Conservation (phyloP, 1,140 invertebrate species). For the Heliothis subflexa region DNA sequence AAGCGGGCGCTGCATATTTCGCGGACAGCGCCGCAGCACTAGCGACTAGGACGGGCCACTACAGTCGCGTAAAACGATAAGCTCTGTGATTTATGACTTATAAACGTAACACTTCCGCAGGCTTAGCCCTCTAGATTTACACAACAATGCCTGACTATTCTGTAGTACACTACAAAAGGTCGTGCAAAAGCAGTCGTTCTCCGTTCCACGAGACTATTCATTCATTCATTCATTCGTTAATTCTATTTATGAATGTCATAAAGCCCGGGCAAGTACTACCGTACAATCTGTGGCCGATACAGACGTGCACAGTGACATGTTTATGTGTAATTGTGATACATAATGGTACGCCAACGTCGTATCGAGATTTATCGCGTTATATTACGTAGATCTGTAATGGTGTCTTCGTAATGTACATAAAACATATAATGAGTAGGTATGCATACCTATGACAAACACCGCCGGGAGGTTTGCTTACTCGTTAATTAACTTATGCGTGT, state of each 20-base stretch:
- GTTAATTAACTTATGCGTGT: slow-evolving; percentile 41
- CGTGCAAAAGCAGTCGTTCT: slow-evolving; percentile 12
- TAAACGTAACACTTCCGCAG: slow-evolving; percentile 75
- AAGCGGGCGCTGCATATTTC: slow-evolving; percentile 64
- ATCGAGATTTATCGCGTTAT: slow-evolving; percentile 19
- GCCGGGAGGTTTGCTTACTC: slow-evolving; percentile 30
- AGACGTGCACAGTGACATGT: slow-evolving; percentile 55
- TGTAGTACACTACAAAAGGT: slow-evolving; percentile 35
- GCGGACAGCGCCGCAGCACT: slow-evolving; percentile 51
- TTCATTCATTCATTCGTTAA: slow-evolving; percentile 57
- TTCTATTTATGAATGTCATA: slow-evolving; percentile 65
- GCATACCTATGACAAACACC: slow-evolving; percentile 26
- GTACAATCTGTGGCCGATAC: slow-evolving; percentile 50
- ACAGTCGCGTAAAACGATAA: slow-evolving; percentile 71
- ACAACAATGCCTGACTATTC: slow-evolving; percentile 51
- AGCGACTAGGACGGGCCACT: slow-evolving; percentile 45
- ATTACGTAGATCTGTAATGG: slow-evolving; percentile 22
- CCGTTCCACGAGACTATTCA: slow-evolving; percentile 49
- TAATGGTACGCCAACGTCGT: slow-evolving; percentile 23
- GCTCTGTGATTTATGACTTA: slow-evolving; percentile 75
- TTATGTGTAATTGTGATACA: slow-evolving; percentile 58
- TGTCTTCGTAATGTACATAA: slow-evolving; percentile 34
- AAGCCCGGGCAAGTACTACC: slow-evolving; percentile 50
- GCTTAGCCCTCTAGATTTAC: slow-evolving; percentile 70
- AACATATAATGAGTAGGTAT: slow-evolving; percentile 33